These are phyloP conservation scores for Scartelaos histophorus DNA, from an alignment of 2,113 vertebrate genomes.

Conservation along the genomic window DNA sequence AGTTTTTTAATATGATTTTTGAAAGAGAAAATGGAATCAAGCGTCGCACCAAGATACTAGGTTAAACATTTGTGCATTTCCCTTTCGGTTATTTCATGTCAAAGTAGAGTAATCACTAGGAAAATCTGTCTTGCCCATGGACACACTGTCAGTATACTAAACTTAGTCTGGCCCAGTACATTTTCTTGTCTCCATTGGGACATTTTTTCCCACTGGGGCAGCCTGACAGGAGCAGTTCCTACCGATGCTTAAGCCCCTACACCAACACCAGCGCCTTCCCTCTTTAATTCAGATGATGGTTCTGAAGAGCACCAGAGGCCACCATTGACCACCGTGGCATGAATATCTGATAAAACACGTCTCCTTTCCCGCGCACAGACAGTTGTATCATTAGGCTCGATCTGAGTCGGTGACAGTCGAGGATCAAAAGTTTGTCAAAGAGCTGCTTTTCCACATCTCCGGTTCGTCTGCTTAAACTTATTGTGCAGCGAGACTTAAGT, in stretches of 20 bases:
- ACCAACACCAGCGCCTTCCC: background rate
- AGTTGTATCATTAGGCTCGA: constrained; percentile 1
- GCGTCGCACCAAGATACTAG: too few relatives aligned
- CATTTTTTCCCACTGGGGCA: too few relatives aligned
- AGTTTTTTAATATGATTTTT: too few relatives aligned
- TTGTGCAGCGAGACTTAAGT: constrained; percentile 25
- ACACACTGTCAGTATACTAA: too few relatives aligned
- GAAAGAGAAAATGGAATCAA: too few relatives aligned
- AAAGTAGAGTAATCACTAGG: too few relatives aligned
- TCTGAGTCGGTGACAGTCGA: background rate
- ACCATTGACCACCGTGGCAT: background rate
- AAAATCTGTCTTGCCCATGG: too few relatives aligned
- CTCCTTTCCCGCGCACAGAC: background rate
- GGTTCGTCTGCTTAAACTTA: constrained; percentile 2
- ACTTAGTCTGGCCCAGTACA: too few relatives aligned
- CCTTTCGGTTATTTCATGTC: too few relatives aligned
- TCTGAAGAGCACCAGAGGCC: background rate
- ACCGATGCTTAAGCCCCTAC: background rate
- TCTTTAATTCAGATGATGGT: background rate
- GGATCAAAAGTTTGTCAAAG: constrained; percentile 5
- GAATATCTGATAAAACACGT: background rate
- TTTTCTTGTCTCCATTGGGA: too few relatives aligned
- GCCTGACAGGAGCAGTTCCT: too few relatives aligned
- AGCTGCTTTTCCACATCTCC: constrained; percentile 1
- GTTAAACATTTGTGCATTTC: too few relatives aligned